Percentiles rank a stretch among this genome's conserved stretches.
Conservation (phyloP, 2,888 invertebrate genomes). For the Callinectes sapidus region DNA sequence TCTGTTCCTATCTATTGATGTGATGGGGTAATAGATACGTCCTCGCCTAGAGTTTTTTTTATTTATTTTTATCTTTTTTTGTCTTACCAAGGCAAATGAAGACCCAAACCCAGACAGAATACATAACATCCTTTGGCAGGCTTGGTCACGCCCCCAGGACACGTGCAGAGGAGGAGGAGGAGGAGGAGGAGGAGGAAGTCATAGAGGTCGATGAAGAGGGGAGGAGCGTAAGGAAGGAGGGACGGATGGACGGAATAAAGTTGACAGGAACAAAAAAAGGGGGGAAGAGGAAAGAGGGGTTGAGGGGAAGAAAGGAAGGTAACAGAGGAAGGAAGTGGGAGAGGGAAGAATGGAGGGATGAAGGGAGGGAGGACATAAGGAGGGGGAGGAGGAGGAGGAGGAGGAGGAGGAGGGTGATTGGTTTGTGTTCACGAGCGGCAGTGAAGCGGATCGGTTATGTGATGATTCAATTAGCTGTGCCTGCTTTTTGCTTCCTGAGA, state of each 20-base stretch:
- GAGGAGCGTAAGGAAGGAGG: not conserved
- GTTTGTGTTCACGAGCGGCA: not conserved
- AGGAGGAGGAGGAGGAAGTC: not conserved
- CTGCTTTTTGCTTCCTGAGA: not conserved
- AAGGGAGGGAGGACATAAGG: not conserved
- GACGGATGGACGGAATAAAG: not conserved
- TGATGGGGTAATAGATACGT: conserved; percentile 5
- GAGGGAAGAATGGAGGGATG: not conserved
- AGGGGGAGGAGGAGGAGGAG: not conserved
- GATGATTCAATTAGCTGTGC: conserved; percentile 1
- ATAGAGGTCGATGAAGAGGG: not conserved
- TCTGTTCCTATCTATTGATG: not conserved
- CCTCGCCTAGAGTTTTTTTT: not conserved
- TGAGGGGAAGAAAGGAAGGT: not conserved
- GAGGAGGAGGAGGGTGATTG: not conserved
- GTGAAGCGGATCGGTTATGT: not conserved
- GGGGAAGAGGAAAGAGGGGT: not conserved
- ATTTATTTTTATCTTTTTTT: not conserved
- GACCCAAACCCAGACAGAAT: not conserved
- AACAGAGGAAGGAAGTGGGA: not conserved
- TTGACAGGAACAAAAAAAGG: not conserved
- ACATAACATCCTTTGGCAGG: not conserved
- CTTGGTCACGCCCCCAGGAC: not conserved
- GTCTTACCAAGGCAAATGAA: not conserved
- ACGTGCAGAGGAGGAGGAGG: not conserved